These are phyloP conservation scores for Nothura maculosa DNA, from an alignment of 2,797 vertebrate genomes.

Conservation along the genomic window DNA sequence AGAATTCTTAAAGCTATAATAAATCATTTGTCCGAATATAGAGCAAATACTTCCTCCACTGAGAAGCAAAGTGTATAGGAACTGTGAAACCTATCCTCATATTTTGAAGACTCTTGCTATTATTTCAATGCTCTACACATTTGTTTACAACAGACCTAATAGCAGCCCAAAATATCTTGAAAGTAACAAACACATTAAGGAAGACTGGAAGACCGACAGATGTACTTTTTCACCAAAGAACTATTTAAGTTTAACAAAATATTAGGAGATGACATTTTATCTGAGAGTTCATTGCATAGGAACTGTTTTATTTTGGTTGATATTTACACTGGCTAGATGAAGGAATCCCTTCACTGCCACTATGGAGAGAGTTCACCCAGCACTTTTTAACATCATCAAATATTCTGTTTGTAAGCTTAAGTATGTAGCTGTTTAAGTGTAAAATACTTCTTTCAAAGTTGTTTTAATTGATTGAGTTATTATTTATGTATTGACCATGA, in stretches of 20 bases:
- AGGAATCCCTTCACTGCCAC: neutral
- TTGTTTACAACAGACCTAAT: neutral
- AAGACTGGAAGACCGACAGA: neutral
- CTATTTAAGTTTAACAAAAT: conserved; percentile 17
- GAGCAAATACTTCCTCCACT: conserved; percentile 2
- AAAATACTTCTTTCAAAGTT: neutral
- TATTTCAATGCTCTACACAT: neutral
- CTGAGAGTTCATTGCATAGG: neutral
- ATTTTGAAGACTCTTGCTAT: neutral
- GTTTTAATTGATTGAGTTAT: neutral
- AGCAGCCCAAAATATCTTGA: neutral
- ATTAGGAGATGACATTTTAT: conserved; percentile 12
- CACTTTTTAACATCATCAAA: neutral
- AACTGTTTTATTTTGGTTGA: neutral
- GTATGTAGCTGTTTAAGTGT: neutral
- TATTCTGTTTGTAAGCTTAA: conserved; percentile 3
- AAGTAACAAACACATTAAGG: neutral
- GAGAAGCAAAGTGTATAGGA: conserved; percentile 6
- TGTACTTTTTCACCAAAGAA: neutral
- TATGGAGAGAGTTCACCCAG: neutral
- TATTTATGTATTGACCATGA: neutral
- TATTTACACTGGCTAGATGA: conserved; percentile 15
- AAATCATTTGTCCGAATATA: neutral
- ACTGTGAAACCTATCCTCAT: neutral
- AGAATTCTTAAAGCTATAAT: neutral